Conservation (phyloP, 2,888 invertebrate genomes). For the Marronus borbonicus region DNA sequence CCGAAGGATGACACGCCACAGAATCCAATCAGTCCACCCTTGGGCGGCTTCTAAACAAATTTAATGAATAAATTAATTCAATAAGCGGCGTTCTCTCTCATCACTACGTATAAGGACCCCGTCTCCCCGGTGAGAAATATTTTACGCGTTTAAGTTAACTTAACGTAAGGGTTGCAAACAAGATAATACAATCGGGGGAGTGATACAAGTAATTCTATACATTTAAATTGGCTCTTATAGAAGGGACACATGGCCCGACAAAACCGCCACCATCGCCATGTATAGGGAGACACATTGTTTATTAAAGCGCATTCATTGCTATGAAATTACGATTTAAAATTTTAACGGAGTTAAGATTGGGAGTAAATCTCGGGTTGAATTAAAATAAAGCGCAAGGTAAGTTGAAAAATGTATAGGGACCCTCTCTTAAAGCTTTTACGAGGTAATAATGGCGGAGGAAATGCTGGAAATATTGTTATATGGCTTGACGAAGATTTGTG, state of each 20-base stretch:
- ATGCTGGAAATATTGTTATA: not conserved
- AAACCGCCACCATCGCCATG: constrained; percentile 30
- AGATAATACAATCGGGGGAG: constrained; percentile 67
- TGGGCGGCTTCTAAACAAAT: constrained; percentile 44
- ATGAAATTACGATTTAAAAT: constrained; percentile 51
- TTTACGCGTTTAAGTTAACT: constrained; percentile 67
- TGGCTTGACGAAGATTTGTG: too few relatives aligned
- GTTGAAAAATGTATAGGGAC: constrained; percentile 13
- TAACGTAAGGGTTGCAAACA: constrained; percentile 64
- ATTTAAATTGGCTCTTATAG: constrained; percentile 70
- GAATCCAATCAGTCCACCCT: constrained; percentile 47
- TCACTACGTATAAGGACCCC: constrained; percentile 17
- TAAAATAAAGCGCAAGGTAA: not conserved
- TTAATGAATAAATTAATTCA: constrained; percentile 57
- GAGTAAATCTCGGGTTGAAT: constrained; percentile 21
- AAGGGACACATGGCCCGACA: constrained; percentile 44
- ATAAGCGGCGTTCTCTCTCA: constrained; percentile 51
- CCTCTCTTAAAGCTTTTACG: not conserved
- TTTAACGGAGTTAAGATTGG: constrained; percentile 45
- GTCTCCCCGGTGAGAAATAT: constrained; percentile 65
- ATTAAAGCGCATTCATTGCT: constrained; percentile 47
- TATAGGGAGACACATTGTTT: constrained; percentile 46
- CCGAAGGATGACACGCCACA: constrained; percentile 15
- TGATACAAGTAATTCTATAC: constrained; percentile 70
- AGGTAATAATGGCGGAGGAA: not conserved